Evolutionary conservation across 2,888 invertebrate genomes (phyloP).

Genomic region (Julus scanicus): DNA sequence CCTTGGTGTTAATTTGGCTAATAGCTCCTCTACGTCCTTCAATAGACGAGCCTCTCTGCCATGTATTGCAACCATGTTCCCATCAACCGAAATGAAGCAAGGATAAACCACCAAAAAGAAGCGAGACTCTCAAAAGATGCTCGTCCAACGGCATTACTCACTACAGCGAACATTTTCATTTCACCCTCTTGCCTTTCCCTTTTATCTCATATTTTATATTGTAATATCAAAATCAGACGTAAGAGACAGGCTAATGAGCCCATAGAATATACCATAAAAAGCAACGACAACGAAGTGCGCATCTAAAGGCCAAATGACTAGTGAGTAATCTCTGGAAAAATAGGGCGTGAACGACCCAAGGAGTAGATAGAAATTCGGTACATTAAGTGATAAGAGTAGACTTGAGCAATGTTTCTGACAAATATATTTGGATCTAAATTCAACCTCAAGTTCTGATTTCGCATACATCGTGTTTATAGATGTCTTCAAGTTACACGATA

Average conservation of each 20-base stretch:
- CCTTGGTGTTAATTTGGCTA: conserved; percentile 47
- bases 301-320: conserved; percentile 25
- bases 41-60: neutral
- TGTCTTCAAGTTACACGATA: too few species aligned
- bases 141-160: conserved; percentile 28
- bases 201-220: conserved; percentile 11
- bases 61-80: conserved; percentile 40
- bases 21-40: neutral
- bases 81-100: conserved; percentile 25
- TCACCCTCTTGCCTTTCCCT: neutral
- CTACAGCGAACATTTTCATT: conserved; percentile 25
- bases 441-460: too few species aligned
- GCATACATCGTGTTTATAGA: too few species aligned
- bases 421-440: neutral
- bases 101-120: conserved; percentile 37
- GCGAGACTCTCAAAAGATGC: conserved; percentile 25
- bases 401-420: neutral
- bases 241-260: conserved; percentile 26
- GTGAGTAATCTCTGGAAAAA: neutral
- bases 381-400: neutral
- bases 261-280: conserved; percentile 26
- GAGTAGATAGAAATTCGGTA: neutral
- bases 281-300: conserved; percentile 24
- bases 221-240: conserved; percentile 26
- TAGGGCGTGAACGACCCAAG: conserved; percentile 1